These are phyloP conservation scores for Eurois occulta DNA, from an alignment of 2,888 invertebrate species.

Conservation along the genomic window DNA sequence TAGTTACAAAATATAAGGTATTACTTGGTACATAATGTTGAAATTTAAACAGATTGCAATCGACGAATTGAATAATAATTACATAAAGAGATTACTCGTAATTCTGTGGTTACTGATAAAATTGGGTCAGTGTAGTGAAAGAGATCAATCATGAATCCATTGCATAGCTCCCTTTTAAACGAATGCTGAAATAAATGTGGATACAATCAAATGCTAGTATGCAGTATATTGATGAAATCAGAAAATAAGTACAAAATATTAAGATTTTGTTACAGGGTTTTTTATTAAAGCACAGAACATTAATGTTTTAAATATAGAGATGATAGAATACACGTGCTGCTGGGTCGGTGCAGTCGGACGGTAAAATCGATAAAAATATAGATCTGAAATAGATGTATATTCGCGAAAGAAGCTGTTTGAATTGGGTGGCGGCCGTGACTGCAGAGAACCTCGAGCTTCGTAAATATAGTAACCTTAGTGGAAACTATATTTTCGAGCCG, in stretches of 20 bases:
- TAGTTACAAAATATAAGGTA: slow-evolving; percentile 42
- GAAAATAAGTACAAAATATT: neutral
- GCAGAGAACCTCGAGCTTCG: neutral
- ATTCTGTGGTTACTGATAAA: slow-evolving; percentile 8
- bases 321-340: neutral
- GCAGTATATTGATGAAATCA: neutral
- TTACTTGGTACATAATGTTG: slow-evolving; percentile 30
- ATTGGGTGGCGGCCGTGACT: too few relatives aligned
- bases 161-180: neutral
- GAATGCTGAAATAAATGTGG: neutral
- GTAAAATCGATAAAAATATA: too few relatives aligned
- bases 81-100: slow-evolving; percentile 28
- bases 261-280: too few relatives aligned
- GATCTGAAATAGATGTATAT: too few relatives aligned
- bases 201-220: neutral
- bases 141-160: neutral
- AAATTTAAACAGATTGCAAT: slow-evolving; percentile 44
- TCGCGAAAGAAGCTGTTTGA: too few relatives aligned
- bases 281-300: too few relatives aligned
- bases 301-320: neutral
- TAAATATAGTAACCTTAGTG: too few relatives aligned
- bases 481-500: neutral
- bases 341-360: neutral
- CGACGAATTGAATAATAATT: slow-evolving; percentile 37
- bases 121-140: slow-evolving; percentile 19